A percentile compares a stretch with the other conserved stretches of the same genome.
Conservation (phyloP, 2,113 vertebrate genomes). For the Smithornis capensis region DNA sequence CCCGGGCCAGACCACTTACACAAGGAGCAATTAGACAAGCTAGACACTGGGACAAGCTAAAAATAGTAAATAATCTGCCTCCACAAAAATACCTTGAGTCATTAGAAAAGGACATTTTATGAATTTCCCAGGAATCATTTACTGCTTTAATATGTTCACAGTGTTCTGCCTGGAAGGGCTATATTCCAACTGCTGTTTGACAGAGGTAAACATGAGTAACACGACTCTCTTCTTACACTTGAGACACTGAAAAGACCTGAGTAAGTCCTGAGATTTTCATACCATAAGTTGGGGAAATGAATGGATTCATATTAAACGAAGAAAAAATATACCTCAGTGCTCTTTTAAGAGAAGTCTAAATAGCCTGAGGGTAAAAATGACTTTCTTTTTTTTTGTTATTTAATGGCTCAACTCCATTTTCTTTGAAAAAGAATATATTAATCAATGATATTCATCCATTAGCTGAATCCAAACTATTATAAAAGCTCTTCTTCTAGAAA, state of each 20-base stretch:
- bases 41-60: constrained; percentile 28
- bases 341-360: neutral
- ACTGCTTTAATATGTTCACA: neutral
- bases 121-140: neutral
- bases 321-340: neutral
- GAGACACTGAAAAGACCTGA: neutral
- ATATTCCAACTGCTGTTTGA: neutral
- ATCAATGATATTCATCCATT: neutral
- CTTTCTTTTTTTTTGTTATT: neutral
- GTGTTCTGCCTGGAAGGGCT: neutral
- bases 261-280: neutral
- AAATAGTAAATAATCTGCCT: constrained; percentile 42
- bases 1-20: neutral
- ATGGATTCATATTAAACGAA: neutral
- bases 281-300: neutral
- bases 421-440: neutral
- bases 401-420: neutral
- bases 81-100: constrained; percentile 7
- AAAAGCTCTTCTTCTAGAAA: neutral
- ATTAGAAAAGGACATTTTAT: neutral
- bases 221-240: neutral
- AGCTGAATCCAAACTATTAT: neutral
- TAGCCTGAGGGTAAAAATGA: neutral
- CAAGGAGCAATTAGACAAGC: constrained; percentile 26
- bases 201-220: neutral